Conservation (phyloP, 2,888 invertebrate species). For the Leptinotarsa tumamoca region DNA sequence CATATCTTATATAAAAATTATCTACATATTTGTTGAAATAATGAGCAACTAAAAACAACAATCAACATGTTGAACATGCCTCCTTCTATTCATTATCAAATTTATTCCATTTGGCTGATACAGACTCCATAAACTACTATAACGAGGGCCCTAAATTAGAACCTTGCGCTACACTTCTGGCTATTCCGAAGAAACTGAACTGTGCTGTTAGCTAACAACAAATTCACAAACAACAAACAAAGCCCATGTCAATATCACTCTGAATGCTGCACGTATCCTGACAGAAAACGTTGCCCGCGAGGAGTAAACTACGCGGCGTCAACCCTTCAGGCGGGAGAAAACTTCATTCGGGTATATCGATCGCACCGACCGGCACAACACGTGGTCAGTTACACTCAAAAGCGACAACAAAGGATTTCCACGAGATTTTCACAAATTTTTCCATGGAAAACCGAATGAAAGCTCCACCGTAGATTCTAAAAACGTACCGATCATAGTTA, state of each 20-base stretch:
- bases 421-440: conserved; percentile 27
- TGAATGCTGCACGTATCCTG: conserved; percentile 5
- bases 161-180: neutral
- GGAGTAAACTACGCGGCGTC: conserved; percentile 9
- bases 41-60: too few species aligned
- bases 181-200: neutral
- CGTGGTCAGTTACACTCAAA: conserved; percentile 37
- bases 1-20: too few species aligned
- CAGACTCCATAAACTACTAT: too few species aligned
- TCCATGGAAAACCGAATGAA: neutral
- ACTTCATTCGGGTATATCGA: conserved; percentile 37
- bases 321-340: conserved; percentile 32
- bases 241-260: neutral
- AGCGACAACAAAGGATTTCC: conserved; percentile 32
- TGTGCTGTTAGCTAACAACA: neutral
- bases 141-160: neutral
- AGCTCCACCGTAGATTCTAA: conserved; percentile 19
- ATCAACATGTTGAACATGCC: too few species aligned
- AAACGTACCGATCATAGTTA: conserved; percentile 54
- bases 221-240: neutral
- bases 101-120: too few species aligned
- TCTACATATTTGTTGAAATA: too few species aligned
- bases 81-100: too few species aligned
- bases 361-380: conserved; percentile 29
- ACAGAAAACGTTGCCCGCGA: neutral